phyloP scores from a whole-genome alignment of 2,113 vertebrate genomes.

The Labeo rohita region DNA sequence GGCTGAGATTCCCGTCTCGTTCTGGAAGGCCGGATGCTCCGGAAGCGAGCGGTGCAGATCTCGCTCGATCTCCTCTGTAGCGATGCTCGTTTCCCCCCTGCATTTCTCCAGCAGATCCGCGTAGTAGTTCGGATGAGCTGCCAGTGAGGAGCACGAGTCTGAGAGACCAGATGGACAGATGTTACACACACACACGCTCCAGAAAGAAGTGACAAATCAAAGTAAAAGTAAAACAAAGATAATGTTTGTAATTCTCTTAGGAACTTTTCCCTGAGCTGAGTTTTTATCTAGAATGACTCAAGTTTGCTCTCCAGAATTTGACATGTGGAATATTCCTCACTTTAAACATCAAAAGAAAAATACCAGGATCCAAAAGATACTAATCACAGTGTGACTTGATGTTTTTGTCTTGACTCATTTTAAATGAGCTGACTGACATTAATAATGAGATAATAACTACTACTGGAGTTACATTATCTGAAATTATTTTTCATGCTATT shows the following conservation, averaged over 20 bases:
- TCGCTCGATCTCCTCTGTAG: slow-evolving; percentile 93
- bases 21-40: slow-evolving; percentile 95
- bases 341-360: neutral
- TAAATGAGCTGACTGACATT: too few relatives aligned
- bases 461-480: neutral
- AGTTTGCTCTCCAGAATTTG: neutral
- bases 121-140: slow-evolving; percentile 85
- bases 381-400: too few relatives aligned
- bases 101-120: slow-evolving; percentile 82
- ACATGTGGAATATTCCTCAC: neutral
- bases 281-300: neutral
- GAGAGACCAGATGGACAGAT: neutral
- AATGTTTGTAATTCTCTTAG: neutral
- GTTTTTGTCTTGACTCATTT: neutral
- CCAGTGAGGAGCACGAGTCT: slow-evolving; percentile 85
- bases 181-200: too few relatives aligned
- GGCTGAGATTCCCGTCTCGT: slow-evolving; percentile 87
- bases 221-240: neutral
- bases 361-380: neutral
- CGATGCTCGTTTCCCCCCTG: slow-evolving; percentile 85
- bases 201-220: neutral
- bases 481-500: neutral
- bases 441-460: neutral
- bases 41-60: slow-evolving; percentile 96
- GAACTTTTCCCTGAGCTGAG: too few relatives aligned